Percentiles rank a stretch among this genome's conserved stretches.
phyloP scores from a whole-genome alignment of 2,113 vertebrate genomes.

The Alouatta palliata region DNA sequence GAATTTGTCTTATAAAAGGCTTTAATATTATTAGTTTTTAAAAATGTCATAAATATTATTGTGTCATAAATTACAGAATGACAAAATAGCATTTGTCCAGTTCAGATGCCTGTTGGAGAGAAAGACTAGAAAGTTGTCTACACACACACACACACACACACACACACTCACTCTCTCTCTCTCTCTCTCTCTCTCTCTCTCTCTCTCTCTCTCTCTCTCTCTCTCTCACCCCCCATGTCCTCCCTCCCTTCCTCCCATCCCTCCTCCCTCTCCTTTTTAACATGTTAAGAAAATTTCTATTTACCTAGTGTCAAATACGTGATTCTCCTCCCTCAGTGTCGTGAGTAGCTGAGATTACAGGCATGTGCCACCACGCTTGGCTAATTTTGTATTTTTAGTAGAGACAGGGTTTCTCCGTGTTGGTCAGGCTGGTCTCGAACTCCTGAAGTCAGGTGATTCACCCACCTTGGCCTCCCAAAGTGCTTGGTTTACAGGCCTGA shows the following conservation, averaged over 20 bases:
- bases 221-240: too few species aligned
- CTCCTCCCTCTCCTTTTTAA: not conserved
- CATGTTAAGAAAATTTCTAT: constrained; percentile 34
- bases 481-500: too few species aligned
- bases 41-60: constrained; percentile 9
- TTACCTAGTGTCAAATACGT: not conserved
- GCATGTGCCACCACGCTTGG: too few species aligned
- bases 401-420: too few species aligned
- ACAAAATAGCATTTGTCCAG: constrained; percentile 28
- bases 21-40: constrained; percentile 52
- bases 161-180: too few species aligned
- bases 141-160: too few species aligned
- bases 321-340: too few species aligned
- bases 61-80: constrained; percentile 34
- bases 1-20: constrained; percentile 32
- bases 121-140: constrained; percentile 8
- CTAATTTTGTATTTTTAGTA: too few species aligned
- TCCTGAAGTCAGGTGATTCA: too few species aligned
- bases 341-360: too few species aligned
- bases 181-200: fast-evolving
- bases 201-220: fast-evolving
- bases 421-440: too few species aligned
- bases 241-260: not conserved
- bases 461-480: too few species aligned
- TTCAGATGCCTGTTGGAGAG: constrained; percentile 17